Base-by-base conservation (phyloP, 2,797 vertebrate genomes). In the Salarias fasciatus region DNA sequence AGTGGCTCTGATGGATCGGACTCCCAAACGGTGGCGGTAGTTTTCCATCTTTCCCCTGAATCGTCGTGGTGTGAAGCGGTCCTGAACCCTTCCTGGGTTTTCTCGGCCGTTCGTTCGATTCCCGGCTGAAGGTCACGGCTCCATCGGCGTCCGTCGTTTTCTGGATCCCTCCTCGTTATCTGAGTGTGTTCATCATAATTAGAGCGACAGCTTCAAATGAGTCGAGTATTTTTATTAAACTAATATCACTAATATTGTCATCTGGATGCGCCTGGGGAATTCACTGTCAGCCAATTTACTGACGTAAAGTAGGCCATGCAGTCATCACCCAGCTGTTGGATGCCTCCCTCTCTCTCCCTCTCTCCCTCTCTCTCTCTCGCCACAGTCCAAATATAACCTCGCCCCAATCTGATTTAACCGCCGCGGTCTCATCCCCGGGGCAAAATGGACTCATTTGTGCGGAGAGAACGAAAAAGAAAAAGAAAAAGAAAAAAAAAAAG, bases 301-400 rank as follows among this genome's bases (percentile, higher is more conserved):
- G 64, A 82, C 83, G 76, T 71, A 83, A 92, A 91, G 87, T 89
- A 88, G 90, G 86, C 86, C 90, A 85, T 28, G 72, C 73, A 72
- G 79, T 76, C 77, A 58, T 84, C 73, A 78, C 64, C 63, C 86
- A 85, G 84, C 77, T 85, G 82, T 86, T 77, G 77, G 75, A 84
- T 72, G 79, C 60, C 12, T 58, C 63, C 59, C 57, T 64, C 61
- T 52, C 50, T 63, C 56, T 50, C 37, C 69, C 40, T 50, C 55
- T 55, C 51, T 41, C 57, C 69, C 35, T 29, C 42, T 38, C 36
- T 42, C 53, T 51, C 30, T 31, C 30, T 31, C 30, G 42, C 77
- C 53, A 72, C 62, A 75, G 55, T 89, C 88, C 88, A 91, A 90
- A 91, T 90, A 90, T 91, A 90, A 88, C 84, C 81, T 86, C 53